Evolutionary conservation across 2,113 vertebrate species (phyloP), one percentile per base, ranked within the genome.

Genomic region (Zosterops lateralis): DNA sequence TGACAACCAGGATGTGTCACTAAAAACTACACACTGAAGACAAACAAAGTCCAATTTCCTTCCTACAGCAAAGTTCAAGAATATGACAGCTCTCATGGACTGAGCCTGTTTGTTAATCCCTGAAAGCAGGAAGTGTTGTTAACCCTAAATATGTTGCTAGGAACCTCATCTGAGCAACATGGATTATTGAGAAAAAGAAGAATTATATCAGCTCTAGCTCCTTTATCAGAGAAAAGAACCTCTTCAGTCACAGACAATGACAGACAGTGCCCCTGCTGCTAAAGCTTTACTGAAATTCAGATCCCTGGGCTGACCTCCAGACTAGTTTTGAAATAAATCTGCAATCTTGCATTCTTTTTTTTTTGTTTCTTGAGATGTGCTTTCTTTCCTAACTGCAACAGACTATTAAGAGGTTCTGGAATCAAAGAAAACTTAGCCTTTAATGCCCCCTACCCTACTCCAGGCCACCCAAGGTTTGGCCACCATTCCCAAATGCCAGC

Each of bases 1-100:
- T 98, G 98, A 98, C 98, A 31, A 77, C 95, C 89, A 97, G 97
- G 84, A 98, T 98, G 97, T 98, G 98, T 96, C 97, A 98, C 85
- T 98, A 87, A 97, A 58, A 89, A 58, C 53, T 64, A 40, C 25
- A 28, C 8, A 36, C 34, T 25, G 54, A 96, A 97, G 92, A 94
- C 85, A 91, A 81, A 67, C 38, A 6, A 90, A 90, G 36, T 51
- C 54, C 80, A 17, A 2, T 89, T 93, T 93, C 50, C 53, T 95
- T 85, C 72, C 74, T 62, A 68, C 64, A 74, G 48, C 53, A 22
- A 84, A 47, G 22, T 62, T 72, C 32, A 65, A 95, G 80, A 90
- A 67, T 15, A 3, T 66, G 57, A 79, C 56, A 81, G 57, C 34
- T 71, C n/a, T 86, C 22, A 2, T 54, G 50, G 60, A 70, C 42